A percentile compares a stretch with the other conserved stretches of the same genome.
Evolutionary conservation across 2,797 vertebrate genomes (phyloP).

Genomic region (Poecile montanus): DNA sequence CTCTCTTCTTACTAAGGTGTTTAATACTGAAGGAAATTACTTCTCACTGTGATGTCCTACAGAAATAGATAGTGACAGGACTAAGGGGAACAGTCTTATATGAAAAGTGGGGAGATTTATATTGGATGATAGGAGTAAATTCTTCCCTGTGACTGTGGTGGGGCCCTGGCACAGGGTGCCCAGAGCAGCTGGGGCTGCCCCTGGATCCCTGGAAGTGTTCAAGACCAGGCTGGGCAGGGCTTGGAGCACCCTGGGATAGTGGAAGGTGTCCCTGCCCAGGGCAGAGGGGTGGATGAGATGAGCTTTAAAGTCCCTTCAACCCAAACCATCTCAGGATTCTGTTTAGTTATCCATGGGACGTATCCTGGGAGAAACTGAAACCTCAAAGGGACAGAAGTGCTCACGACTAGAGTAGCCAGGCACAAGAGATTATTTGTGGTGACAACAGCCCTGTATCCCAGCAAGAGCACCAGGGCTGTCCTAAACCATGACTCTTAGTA

Average conservation of each 20-base stretch:
- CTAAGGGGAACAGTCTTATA: background rate
- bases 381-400: background rate
- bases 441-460: fast-evolving
- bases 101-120: background rate
- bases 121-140: background rate
- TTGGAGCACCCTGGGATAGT: fast-evolving
- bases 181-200: background rate
- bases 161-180: background rate
- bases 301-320: background rate
- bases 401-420: fast-evolving
- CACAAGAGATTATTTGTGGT: fast-evolving
- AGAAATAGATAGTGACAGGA: background rate
- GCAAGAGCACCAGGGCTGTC: background rate
- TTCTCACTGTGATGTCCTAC: background rate
- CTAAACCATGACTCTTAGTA: background rate
- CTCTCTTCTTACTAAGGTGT: background rate
- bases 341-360: fast-evolving
- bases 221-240: fast-evolving
- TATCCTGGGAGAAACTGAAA: background rate
- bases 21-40: background rate
- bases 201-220: background rate
- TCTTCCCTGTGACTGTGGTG: fast-evolving
- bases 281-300: fast-evolving
- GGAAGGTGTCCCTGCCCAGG: background rate
- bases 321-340: background rate